Evolutionary conservation across 2,113 vertebrate species (phyloP), one percentile per base, ranked within the genome.

Genomic region (Serilophus lunatus): DNA sequence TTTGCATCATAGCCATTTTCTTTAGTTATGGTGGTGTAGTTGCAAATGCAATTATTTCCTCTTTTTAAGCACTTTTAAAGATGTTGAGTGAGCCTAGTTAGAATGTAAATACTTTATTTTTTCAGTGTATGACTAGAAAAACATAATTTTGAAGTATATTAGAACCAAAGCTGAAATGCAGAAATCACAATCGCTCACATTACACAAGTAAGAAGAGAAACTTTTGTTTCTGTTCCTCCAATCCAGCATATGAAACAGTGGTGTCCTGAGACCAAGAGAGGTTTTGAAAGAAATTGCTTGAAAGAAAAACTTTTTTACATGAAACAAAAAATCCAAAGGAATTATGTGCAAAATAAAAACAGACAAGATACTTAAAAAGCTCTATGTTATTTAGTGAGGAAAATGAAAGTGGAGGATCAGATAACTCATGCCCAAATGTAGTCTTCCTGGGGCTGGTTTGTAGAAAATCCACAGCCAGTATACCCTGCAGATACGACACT

Each of bases 31-130:
- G 33, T 18, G 9, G 84, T 75, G 15, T 18, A 44, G 38, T 18
- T 15, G 24, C 63, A 88, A 96, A 81, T 29, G 10, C 18, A 86
- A 90, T 65, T 76, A 86, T 77, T 93, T 88, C 50, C 29, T 35
- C 44, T 22, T 84, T 72, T 82, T 51, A 94, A 83, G 23, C 33
- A 84, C 19, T 44, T 68, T 89, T 60, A 4, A 35, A 89, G 78
- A 79, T 71, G 20, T 9, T 68, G 24, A 92, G 12, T 68, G 51
- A 87, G 33, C 8, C 51, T 79, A 20, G 29, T 13, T 87, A 60
- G 33, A 91, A 84, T 18, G 12, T 14, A 77, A 88, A 40, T 53
- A 38, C 31, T 54, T 10, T 47, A 28, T 51, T 33, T 49, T 42
- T 60, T 28, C 35, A 68, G 9, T 22, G 4, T 44, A 68, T 60